These are phyloP conservation scores for Ceyx melanurus DNA, from an alignment of 2,113 vertebrate species.

Conservation along the genomic window DNA sequence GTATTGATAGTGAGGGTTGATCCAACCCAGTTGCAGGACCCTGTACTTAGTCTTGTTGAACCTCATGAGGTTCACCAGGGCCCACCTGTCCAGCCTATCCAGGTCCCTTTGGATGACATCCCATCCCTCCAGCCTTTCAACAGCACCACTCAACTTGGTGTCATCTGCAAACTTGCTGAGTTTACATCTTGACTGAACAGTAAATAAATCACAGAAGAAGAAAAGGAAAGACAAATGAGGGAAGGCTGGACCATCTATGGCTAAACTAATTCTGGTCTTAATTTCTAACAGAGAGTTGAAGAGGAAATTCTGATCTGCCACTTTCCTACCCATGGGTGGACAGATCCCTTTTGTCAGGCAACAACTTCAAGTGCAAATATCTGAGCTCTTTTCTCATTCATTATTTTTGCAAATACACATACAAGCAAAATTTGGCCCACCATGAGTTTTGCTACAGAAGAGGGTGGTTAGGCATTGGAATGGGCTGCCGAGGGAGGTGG, in stretches of 20 bases:
- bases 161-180: too few relatives aligned
- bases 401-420: neutral
- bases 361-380: neutral
- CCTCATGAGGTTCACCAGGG: too few relatives aligned
- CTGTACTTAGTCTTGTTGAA: too few relatives aligned
- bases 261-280: neutral
- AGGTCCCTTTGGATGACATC: too few relatives aligned
- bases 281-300: neutral
- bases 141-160: too few relatives aligned
- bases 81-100: too few relatives aligned
- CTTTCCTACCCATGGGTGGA: neutral
- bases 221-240: neutral
- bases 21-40: too few relatives aligned
- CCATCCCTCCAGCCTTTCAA: too few relatives aligned
- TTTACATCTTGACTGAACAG: neutral
- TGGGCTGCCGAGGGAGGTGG: too few relatives aligned
- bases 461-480: too few relatives aligned
- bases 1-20: too few relatives aligned
- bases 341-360: neutral
- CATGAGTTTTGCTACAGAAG: neutral
- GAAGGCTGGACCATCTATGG: neutral
- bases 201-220: neutral
- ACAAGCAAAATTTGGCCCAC: neutral
- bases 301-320: neutral
- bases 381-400: neutral